phyloP scores from a whole-genome alignment of 2,888 invertebrate species.

The Drosophila nigricruria region DNA sequence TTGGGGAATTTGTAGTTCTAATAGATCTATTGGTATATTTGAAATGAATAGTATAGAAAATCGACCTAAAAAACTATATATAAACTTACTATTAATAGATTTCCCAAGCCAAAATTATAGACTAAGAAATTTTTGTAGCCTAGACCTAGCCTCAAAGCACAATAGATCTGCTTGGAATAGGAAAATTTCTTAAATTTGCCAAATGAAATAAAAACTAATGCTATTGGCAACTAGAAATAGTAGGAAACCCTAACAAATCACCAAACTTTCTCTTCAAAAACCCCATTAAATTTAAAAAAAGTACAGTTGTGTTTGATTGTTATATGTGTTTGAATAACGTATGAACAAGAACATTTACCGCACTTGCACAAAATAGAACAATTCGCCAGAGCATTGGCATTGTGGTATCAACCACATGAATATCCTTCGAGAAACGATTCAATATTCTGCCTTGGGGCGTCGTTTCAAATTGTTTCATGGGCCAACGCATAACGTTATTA shows the following conservation, averaged over 20 bases:
- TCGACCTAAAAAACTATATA: not conserved
- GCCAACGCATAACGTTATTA: conserved; percentile 88
- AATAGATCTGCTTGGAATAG: not conserved
- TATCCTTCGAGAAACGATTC: conserved; percentile 88
- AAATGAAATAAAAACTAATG: not conserved
- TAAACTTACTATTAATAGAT: not conserved
- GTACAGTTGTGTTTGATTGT: conserved; percentile 11
- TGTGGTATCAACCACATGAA: conserved; percentile 87
- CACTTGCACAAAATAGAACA: conserved; percentile 84
- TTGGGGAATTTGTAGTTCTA: not conserved
- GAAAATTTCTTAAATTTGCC: too few relatives aligned
- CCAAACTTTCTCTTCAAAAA: not conserved
- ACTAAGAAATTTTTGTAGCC: not conserved
- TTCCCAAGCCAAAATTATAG: not conserved
- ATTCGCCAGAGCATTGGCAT: conserved; percentile 85
- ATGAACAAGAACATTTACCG: conserved; percentile 82
- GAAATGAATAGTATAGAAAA: not conserved
- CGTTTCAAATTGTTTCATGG: conserved; percentile 91
- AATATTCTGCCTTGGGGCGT: conserved; percentile 92
- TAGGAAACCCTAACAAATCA: too few relatives aligned
- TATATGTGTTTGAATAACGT: not conserved
- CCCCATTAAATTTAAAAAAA: not conserved
- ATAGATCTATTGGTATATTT: not conserved
- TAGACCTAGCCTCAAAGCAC: not conserved
- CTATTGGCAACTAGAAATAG: not conserved